Base-by-base conservation (phyloP, 2,797 vertebrate species). In the Myotis daubentonii region DNA sequence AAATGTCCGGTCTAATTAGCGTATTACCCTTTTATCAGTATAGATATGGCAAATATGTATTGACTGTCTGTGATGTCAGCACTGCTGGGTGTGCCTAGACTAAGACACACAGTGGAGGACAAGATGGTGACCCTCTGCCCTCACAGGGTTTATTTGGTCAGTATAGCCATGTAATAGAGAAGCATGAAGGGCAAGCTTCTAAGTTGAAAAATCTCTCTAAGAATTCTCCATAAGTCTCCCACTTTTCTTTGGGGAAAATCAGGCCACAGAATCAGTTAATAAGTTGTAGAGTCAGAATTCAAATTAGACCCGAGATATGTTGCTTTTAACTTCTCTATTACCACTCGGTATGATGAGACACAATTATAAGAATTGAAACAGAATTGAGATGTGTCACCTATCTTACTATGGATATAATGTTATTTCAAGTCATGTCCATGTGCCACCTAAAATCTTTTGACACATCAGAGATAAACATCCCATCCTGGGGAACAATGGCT, bases 271-370 rank as follows among this genome's bases (percentile, higher is more conserved):
- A 25, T 78, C 36, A 57, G 44, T 65, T 76, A 76, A 22, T 57
- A 70, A 87, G 9, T 75, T 28, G 7, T 12, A 91, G 55, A 71
- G 51, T 80, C 66, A 93, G n/a, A 94, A 93, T 53, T 80, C 33
- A 55, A 91, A 85, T 10, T 41, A 16, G 13, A 23, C 1, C 22
- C 16, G 10, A 78, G 28, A 75, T 28, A 4, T 65, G 68, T 71
- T 47, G 20, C 38, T 92, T 92, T 38, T 62, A 86, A 38, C 6
- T 28, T 51, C 8, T 62, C 28, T 41, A 17, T 75, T 71, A 47
- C 1, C 25, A 57, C n/a, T 91, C 9, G 6, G 6, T 81, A 19
- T 80, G 30, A 62, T 70, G 71, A 47, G 10, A 55, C 20, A 55
- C 10, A 8, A 20, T 68, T 17, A 44, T 51, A 95, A 85, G 30